phyloP scores from a whole-genome alignment of 2,113 vertebrate species.

The Zosterops borbonicus region DNA sequence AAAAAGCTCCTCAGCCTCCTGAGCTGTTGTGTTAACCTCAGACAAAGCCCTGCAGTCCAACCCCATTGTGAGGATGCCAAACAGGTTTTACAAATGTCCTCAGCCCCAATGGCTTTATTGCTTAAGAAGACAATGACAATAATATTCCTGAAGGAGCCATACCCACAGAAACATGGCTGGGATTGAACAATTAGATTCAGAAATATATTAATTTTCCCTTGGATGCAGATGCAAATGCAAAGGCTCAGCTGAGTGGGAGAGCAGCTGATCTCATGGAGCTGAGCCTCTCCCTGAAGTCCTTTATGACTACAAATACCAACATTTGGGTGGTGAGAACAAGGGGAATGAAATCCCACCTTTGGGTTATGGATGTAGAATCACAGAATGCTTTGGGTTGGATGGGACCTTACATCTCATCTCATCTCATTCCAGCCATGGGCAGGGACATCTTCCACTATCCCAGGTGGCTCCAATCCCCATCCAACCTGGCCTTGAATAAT shows the following conservation, averaged over 20 bases:
- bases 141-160: not conserved
- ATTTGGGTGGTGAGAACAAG: not conserved
- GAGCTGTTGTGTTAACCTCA: conserved; percentile 21
- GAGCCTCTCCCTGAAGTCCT: not conserved
- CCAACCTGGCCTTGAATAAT: not conserved
- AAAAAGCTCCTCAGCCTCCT: conserved; percentile 26
- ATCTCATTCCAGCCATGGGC: not conserved
- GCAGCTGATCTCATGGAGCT: not conserved
- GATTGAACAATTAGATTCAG: not conserved
- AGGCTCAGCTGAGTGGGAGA: not conserved
- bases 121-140: not conserved
- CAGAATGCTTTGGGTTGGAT: not conserved
- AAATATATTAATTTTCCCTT: not conserved
- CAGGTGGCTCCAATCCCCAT: not conserved
- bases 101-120: not conserved
- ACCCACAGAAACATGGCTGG: not conserved
- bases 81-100: not conserved
- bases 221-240: not conserved
- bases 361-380: not conserved
- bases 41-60: conserved; percentile 24
- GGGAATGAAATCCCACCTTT: not conserved
- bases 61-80: conserved; percentile 29
- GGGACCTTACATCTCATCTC: not conserved
- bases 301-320: not conserved
- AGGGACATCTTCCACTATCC: not conserved